Conservation (phyloP, 1,140 invertebrate species). For the Drosophila nebulosa region DNA sequence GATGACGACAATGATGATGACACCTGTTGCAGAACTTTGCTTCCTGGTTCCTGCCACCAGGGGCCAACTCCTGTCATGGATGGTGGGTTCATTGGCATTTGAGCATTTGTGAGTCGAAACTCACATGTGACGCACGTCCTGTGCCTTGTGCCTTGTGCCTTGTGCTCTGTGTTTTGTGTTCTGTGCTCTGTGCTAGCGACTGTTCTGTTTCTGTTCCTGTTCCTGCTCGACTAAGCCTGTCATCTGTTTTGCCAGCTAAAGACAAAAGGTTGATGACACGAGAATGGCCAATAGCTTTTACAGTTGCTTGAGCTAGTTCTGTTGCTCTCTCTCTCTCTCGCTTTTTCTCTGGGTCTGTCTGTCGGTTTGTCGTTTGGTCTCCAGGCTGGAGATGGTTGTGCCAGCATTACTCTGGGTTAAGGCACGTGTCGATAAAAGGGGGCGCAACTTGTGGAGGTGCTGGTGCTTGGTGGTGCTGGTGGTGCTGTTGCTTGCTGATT, state of each 20-base stretch:
- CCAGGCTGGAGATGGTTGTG: neutral
- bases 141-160: too few species aligned
- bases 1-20: neutral
- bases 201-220: neutral
- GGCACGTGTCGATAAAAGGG: constrained; percentile 47
- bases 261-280: constrained; percentile 76
- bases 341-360: neutral
- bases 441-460: constrained; percentile 35
- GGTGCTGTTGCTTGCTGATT: constrained; percentile 34
- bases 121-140: constrained; percentile 71
- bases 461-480: neutral
- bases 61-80: constrained; percentile 8
- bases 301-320: constrained; percentile 77
- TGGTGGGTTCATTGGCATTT: constrained; percentile 64
- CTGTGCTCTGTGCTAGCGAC: constrained; percentile 7
- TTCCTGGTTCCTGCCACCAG: constrained; percentile 50
- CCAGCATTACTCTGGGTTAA: neutral
- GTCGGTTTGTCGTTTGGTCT: neutral
- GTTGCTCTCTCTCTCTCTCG: constrained; percentile 16
- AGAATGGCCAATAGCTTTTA: constrained; percentile 55
- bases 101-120: constrained; percentile 32
- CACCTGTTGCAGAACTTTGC: constrained; percentile 61
- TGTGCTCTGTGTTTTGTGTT: neutral
- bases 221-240: constrained; percentile 50
- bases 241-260: constrained; percentile 49